Base-by-base conservation (phyloP, 37 sponge, comb jelly and placozoan genomes). In the Theonella swinhoei region DNA sequence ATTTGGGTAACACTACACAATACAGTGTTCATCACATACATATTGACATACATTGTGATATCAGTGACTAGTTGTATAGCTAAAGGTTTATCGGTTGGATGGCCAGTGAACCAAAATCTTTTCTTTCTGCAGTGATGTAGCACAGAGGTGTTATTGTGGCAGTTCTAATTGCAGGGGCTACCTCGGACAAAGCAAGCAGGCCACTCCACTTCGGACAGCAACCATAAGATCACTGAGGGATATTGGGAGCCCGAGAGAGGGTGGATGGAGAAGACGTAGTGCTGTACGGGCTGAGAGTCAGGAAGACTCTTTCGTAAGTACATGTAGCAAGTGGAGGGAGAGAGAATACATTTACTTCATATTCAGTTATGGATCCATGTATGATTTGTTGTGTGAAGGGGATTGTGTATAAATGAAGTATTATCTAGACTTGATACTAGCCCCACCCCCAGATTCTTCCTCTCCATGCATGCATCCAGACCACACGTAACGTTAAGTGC, bases 111-210 rank as follows among this genome's bases (percentile, higher is more conserved):
- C 14, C 54, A 47, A 47, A 47, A 17, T 47, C 54, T 47, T 14
- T 47, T 14, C 14, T 7, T 47, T 47, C 54, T 14, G 14, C 84
- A 96, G 97, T 36, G 89, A 93, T 39, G 84, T 76, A 11, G 98
- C 89, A 37, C 99, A 98, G 82, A 92, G 92, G 82, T 98, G 99
- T 76, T 98, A 88, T 69, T 98, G 99, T 93, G 99, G 97, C 19
- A 75, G 90, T 81, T 84, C 78, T 35, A 94, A 90, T 59, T 98
- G 99, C 76, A 62, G 99, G 54, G 95, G 97, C 8, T 82, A 83
- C 85, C 76, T 98, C 19, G 99, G 99, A 22, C 94, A 76, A 17
- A 85, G 85, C 23, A 93, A 96, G 62, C 82, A 80, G 72, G 38
- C 54, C 28, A 31, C 54, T 26, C 25, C 7, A 39, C 9, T 36